These are phyloP conservation scores for Trichopria drosophilae DNA, from an alignment of 2,888 invertebrate genomes.

Conservation along the genomic window DNA sequence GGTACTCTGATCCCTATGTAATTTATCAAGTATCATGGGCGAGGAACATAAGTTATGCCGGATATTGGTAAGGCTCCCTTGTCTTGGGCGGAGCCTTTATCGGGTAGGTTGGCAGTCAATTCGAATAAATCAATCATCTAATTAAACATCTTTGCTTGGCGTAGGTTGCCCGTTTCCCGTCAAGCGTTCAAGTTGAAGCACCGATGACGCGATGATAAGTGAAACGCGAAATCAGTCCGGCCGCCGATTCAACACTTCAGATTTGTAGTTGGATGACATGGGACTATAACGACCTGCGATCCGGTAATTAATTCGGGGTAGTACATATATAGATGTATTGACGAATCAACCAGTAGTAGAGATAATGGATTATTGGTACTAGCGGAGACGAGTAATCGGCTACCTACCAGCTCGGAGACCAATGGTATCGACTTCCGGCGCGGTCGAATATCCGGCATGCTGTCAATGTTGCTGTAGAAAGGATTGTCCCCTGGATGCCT, in stretches of 20 bases:
- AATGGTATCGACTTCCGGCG: conserved; percentile 96
- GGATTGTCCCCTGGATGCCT: conserved; percentile 94
- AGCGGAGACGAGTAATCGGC: conserved; percentile 51
- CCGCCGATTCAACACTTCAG: conserved; percentile 24
- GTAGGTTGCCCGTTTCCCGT: not conserved
- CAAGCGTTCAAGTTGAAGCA: conserved; percentile 10
- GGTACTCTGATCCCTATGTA: no score
- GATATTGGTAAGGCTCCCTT: no score
- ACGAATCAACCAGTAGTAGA: conserved; percentile 48
- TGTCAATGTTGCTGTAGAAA: conserved; percentile 99
- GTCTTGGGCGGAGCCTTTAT: no score
- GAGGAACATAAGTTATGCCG: no score
- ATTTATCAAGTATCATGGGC: no score
- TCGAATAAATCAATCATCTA: conserved; percentile 29
- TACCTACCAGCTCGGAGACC: conserved; percentile 97
- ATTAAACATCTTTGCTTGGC: conserved; percentile 19
- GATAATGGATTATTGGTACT: conserved; percentile 42
- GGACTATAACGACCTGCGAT: conserved; percentile 35
- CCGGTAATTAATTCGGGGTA: conserved; percentile 43
- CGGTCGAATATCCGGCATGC: conserved; percentile 98
- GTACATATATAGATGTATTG: no score
- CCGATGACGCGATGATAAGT: no score
- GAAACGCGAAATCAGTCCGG: no score
- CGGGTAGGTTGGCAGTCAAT: no score
- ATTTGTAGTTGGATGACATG: conserved; percentile 31